These are phyloP conservation scores for Diplosoma virens DNA, from an alignment of 23 tunicate species.

Conservation along the genomic window DNA sequence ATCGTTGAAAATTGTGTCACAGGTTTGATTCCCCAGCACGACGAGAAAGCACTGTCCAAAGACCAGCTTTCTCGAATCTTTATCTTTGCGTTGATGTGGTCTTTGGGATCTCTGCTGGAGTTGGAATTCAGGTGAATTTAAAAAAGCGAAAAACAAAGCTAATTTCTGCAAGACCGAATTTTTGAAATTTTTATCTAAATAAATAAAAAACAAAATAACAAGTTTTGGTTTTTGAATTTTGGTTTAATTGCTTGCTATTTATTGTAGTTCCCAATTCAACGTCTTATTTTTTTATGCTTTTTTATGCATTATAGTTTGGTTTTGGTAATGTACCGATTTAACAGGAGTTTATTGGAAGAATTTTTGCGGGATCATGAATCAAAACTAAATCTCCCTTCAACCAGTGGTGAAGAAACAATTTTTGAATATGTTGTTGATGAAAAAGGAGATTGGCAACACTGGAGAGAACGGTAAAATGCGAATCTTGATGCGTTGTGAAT, in stretches of 20 bases:
- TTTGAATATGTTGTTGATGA: conserved; percentile 67
- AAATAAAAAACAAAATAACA: no score
- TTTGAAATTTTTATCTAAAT: no score
- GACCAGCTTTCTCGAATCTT: conserved; percentile 52
- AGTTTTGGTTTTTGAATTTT: no score
- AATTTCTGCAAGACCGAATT: no score
- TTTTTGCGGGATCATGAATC: conserved; percentile 56
- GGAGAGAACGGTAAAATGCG: conserved; percentile 60
- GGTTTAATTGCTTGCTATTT: no score
- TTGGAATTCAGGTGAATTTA: conserved; percentile 55
- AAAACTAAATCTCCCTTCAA: conserved; percentile 36
- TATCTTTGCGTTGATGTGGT: conserved; percentile 85
- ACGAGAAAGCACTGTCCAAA: conserved; percentile 42
- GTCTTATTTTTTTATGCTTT: no score
- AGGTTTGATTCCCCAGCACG: conserved; percentile 68
- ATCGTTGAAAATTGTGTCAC: no score
- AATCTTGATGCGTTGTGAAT: no score
- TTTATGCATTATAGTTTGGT: no score
- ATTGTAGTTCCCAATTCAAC: no score
- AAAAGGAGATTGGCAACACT: conserved; percentile 79
- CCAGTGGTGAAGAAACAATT: conserved; percentile 65
- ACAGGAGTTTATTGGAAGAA: conserved; percentile 53
- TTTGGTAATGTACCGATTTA: no score
- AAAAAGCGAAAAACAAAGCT: background rate
- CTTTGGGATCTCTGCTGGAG: conserved; percentile 75